phyloP scores from a whole-genome alignment of 2,888 invertebrate genomes.

The Acrobasis consociella region DNA sequence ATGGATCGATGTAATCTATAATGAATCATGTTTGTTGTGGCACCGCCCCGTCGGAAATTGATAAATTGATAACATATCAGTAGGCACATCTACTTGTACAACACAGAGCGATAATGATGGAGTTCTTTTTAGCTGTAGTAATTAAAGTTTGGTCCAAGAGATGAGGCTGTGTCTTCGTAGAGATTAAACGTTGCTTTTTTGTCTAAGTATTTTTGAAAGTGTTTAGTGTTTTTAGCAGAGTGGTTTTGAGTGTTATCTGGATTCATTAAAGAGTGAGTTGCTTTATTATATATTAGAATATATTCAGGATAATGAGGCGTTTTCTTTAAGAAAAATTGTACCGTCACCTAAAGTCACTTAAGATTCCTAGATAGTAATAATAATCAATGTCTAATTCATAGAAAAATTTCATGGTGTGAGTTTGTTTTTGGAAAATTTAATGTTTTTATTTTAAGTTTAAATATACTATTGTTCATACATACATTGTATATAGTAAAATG shows the following conservation, averaged over 20 bases:
- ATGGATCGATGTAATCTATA: not conserved
- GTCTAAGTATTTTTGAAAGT: not conserved
- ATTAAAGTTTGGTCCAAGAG: not conserved
- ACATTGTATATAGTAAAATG: too few species aligned
- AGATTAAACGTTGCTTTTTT: not conserved
- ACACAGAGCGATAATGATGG: conserved; percentile 1
- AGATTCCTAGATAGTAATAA: too few species aligned
- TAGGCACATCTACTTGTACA: not conserved
- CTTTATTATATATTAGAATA: too few species aligned
- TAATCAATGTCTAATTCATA: too few species aligned
- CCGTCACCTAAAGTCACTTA: too few species aligned
- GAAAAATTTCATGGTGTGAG: too few species aligned
- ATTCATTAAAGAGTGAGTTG: too few species aligned
- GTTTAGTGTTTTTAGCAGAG: not conserved
- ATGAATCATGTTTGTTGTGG: conserved; percentile 10
- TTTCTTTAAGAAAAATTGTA: too few species aligned
- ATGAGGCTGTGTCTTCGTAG: not conserved
- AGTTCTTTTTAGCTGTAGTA: not conserved
- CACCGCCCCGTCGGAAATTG: conserved; percentile 4
- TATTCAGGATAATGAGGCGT: too few species aligned
- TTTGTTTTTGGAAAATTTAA: too few species aligned
- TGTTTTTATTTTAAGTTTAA: too few species aligned
- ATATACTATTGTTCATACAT: too few species aligned
- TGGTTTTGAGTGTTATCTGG: not conserved
- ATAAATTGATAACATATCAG: conserved; percentile 5